Percentiles rank a stretch among this genome's conserved stretches.
phyloP scores from a whole-genome alignment of 1,140 invertebrate species.

The Micrasema longulum region DNA sequence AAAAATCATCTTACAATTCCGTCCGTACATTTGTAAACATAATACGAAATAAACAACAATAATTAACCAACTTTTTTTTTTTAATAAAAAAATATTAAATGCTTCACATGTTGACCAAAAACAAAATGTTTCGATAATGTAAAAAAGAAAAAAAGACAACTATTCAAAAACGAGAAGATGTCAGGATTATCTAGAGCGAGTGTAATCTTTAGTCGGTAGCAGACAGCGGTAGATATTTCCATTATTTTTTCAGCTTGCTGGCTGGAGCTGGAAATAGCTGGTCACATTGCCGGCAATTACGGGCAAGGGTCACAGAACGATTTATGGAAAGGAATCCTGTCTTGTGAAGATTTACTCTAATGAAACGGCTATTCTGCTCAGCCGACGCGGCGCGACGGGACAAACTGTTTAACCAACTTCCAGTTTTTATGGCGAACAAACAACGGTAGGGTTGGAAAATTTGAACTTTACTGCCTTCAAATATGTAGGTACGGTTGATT shows the following conservation, averaged over 20 bases:
- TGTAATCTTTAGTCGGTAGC: conserved; percentile 16
- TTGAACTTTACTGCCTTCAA: no score
- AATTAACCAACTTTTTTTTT: no score
- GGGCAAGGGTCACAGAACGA: conserved; percentile 37
- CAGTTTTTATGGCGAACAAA: conserved; percentile 38
- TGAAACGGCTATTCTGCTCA: conserved; percentile 37
- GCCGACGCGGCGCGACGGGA: background rate
- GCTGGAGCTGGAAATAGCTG: conserved; percentile 13
- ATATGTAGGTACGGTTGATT: no score
- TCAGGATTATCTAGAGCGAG: no score
- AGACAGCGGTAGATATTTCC: background rate
- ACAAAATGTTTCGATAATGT: no score
- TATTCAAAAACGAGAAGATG: no score
- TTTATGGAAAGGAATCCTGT: conserved; percentile 47
- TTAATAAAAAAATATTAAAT: no score
- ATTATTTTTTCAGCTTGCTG: background rate
- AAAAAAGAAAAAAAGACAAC: no score
- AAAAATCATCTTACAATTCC: no score
- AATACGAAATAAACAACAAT: no score
- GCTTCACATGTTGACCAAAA: no score
- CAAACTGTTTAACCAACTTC: conserved; percentile 7
- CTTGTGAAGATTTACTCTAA: conserved; percentile 43
- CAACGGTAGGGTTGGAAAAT: background rate
- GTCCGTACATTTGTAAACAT: no score
- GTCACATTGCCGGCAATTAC: conserved; percentile 53